These are phyloP conservation scores for Ctenicera cuprea DNA, from an alignment of 2,888 invertebrate genomes.

Conservation along the genomic window DNA sequence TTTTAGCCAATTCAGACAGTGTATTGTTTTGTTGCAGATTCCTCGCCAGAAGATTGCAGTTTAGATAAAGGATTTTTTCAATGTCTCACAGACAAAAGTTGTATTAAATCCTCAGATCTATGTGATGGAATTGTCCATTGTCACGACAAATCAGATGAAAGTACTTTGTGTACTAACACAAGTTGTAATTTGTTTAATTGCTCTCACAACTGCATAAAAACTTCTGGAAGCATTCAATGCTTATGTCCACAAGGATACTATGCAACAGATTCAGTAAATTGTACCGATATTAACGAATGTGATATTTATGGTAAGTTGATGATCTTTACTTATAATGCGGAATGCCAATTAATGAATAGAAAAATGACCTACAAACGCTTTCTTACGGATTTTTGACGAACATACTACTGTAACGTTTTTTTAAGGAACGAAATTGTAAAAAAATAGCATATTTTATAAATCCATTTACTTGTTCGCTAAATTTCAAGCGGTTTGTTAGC, in stretches of 20 bases:
- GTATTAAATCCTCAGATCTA: conserved; percentile 73
- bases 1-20: too few species aligned
- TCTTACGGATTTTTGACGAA: too few species aligned
- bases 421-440: too few species aligned
- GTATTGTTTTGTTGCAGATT: conserved; percentile 34
- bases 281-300: conserved; percentile 81
- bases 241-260: conserved; percentile 74
- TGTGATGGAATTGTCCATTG: conserved; percentile 78
- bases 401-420: too few species aligned
- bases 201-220: conserved; percentile 69
- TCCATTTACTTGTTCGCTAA: too few species aligned
- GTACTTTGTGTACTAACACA: conserved; percentile 65
- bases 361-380: too few species aligned
- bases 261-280: conserved; percentile 70
- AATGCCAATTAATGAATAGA: too few species aligned
- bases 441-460: too few species aligned
- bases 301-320: conserved; percentile 73
- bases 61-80: conserved; percentile 73
- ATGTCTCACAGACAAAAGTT: conserved; percentile 75
- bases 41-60: conserved; percentile 67
- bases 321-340: too few species aligned
- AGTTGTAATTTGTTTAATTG: conserved; percentile 70
- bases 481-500: too few species aligned
- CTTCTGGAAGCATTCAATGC: conserved; percentile 75
- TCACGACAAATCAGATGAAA: conserved; percentile 79